A percentile compares a stretch with the other conserved stretches of the same genome.
These are phyloP conservation scores for Thalassarche chlororhynchos DNA, from an alignment of 2,113 vertebrate species.

Conservation along the genomic window DNA sequence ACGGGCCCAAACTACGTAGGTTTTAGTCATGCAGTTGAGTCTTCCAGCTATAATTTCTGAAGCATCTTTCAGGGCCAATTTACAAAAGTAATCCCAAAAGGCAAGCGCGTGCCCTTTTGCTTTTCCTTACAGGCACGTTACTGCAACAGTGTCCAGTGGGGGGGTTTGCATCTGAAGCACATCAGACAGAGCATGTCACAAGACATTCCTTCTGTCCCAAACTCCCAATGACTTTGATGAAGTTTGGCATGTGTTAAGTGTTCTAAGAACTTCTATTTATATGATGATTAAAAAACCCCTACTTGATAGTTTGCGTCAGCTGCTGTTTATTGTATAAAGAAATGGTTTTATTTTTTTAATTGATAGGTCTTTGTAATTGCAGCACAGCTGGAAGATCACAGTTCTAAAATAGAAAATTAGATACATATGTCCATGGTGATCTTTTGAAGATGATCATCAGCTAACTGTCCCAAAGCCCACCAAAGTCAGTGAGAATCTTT, in stretches of 20 bases:
- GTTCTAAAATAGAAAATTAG: neutral
- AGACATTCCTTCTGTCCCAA: neutral
- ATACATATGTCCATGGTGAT: neutral
- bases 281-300: neutral
- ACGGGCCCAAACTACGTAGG: neutral
- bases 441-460: neutral
- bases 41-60: neutral
- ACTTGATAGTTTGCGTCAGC: neutral
- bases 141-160: neutral
- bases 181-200: neutral
- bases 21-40: neutral
- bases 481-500: neutral
- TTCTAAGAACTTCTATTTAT: neutral
- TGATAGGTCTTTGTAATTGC: neutral
- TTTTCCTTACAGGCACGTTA: neutral
- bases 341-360: neutral
- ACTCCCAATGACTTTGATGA: neutral
- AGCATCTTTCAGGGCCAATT: neutral
- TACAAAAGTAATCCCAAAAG: neutral
- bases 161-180: neutral
- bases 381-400: neutral
- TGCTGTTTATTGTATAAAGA: neutral
- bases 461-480: neutral
- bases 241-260: neutral
- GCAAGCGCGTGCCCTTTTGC: rapidly evolving